Percentiles rank a stretch among this genome's conserved stretches.
These are phyloP conservation scores for Acridotheres tristis DNA, from an alignment of 2,797 vertebrate species.

Conservation along the genomic window DNA sequence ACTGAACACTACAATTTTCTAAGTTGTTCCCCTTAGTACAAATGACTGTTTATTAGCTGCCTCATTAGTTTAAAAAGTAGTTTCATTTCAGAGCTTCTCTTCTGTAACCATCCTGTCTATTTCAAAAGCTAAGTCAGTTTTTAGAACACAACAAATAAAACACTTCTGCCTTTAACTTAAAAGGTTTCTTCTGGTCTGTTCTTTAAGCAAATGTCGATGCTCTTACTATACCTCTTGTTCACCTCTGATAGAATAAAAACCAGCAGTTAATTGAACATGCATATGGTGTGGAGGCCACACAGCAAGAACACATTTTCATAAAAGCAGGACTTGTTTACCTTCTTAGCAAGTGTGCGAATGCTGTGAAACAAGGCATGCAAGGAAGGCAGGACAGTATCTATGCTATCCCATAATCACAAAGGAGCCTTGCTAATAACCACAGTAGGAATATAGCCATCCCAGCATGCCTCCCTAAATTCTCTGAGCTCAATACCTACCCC, in stretches of 20 bases:
- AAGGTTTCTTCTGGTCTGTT: not conserved
- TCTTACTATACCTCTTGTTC: not conserved
- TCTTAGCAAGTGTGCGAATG: not conserved
- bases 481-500: not conserved
- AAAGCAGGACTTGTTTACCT: not conserved
- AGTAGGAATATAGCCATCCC: not conserved
- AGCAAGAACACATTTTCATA: not conserved
- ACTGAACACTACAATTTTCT: not conserved
- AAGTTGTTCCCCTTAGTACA: not conserved
- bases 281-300: not conserved
- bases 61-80: not conserved
- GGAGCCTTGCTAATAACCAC: not conserved
- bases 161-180: not conserved
- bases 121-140: not conserved
- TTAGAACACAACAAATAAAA: not conserved
- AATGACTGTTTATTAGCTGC: not conserved
- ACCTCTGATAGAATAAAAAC: not conserved
- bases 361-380: not conserved
- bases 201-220: not conserved
- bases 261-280: not conserved
- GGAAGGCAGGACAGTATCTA: not conserved
- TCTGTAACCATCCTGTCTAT: not conserved
- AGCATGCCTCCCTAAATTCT: not conserved
- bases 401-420: not conserved
- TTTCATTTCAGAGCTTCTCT: not conserved